Conservation (phyloP, 2,888 invertebrate genomes). For the Julus scanicus region DNA sequence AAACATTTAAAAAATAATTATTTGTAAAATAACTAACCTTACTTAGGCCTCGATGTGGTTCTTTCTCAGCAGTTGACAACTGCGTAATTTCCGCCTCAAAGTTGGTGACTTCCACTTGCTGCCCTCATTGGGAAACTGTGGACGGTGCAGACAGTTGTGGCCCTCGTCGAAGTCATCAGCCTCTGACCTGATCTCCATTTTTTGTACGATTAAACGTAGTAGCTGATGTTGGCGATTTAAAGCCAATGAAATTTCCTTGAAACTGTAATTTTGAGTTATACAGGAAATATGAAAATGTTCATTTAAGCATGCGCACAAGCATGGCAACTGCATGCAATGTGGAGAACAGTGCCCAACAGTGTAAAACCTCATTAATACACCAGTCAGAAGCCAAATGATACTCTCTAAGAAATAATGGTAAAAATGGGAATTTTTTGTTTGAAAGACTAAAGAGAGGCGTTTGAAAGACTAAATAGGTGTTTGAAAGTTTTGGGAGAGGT, state of each 20-base stretch:
- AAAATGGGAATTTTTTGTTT: no score
- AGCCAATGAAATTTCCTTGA: conserved; percentile 41
- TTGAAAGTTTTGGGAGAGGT: no score
- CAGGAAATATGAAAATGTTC: neutral
- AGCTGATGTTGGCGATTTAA: conserved; percentile 82
- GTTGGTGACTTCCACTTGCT: conserved; percentile 56
- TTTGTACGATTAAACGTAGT: conserved; percentile 76
- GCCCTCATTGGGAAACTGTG: conserved; percentile 24
- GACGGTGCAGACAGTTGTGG: conserved; percentile 64
- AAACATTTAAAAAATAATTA: no score
- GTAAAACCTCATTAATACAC: no score
- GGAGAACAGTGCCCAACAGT: no score
- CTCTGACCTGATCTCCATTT: conserved; percentile 93
- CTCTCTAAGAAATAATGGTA: no score
- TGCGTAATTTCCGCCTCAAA: conserved; percentile 55
- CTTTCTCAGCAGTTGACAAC: conserved; percentile 36
- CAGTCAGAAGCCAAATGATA: no score
- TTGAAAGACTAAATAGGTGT: no score
- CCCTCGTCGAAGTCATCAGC: conserved; percentile 90
- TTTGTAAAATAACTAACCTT: neutral
- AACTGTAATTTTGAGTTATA: neutral
- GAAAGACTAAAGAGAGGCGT: no score
- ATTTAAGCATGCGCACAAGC: no score
- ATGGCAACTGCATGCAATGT: no score
- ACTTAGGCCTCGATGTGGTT: neutral